Evolutionary conservation across 2,113 vertebrate species (phyloP).

Genomic region (Etheostoma spectabile): DNA sequence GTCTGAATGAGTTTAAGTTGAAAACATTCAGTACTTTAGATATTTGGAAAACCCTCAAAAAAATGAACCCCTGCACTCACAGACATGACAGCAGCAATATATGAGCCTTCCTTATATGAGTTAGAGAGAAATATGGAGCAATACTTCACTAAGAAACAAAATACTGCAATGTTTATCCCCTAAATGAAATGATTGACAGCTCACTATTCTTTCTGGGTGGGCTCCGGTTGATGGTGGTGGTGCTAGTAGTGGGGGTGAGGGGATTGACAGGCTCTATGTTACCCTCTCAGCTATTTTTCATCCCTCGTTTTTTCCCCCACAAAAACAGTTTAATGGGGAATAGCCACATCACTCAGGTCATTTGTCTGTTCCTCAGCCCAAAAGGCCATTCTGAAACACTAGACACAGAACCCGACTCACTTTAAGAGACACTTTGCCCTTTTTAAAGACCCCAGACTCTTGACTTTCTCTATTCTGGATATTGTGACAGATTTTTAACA

Average conservation of each 20-base stretch:
- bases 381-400: conserved; percentile 46
- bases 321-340: conserved; percentile 64
- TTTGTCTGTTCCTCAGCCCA: conserved; percentile 47
- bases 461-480: conserved; percentile 11
- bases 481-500: conserved; percentile 35
- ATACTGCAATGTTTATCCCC: conserved; percentile 53
- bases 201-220: conserved; percentile 78
- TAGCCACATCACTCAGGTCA: conserved; percentile 46
- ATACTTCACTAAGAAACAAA: conserved; percentile 50
- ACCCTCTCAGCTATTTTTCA: conserved; percentile 58
- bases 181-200: conserved; percentile 77
- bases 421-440: conserved; percentile 49
- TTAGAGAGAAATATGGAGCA: conserved; percentile 30
- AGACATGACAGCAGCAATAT: conserved; percentile 10
- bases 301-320: conserved; percentile 30
- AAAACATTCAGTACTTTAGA: neutral
- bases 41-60: conserved; percentile 11
- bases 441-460: conserved; percentile 33
- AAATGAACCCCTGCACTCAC: conserved; percentile 1
- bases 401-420: conserved; percentile 25
- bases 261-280: conserved; percentile 48
- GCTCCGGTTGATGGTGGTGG: conserved; percentile 51
- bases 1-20: neutral
- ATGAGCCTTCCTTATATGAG: conserved; percentile 1
- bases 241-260: neutral